Evolutionary conservation across 2,888 invertebrate genomes (phyloP).

Genomic region (Acronicta psi): DNA sequence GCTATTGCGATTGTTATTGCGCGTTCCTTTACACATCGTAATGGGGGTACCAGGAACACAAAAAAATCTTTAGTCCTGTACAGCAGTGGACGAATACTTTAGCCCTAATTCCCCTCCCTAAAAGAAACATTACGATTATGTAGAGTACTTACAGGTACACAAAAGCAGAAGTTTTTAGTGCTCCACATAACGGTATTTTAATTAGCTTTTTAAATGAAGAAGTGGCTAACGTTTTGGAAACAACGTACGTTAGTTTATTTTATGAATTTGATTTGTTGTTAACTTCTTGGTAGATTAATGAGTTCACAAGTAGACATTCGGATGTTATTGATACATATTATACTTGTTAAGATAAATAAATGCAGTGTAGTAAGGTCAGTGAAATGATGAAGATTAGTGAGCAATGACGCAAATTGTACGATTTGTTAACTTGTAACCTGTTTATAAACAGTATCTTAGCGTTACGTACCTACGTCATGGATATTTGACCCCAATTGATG

Average conservation of each 20-base stretch:
- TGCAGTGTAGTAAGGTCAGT: constrained; percentile 19
- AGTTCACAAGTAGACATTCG: constrained; percentile 31
- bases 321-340: constrained; percentile 32
- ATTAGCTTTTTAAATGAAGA: constrained; percentile 32
- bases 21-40: too few relatives aligned
- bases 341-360: constrained; percentile 35
- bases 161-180: background rate
- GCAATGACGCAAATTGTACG: constrained; percentile 26
- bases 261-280: constrained; percentile 26
- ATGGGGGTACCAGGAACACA: too few relatives aligned
- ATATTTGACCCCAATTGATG: constrained; percentile 49
- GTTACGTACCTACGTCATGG: constrained; percentile 49
- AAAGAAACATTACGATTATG: too few relatives aligned
- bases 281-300: constrained; percentile 28
- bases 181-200: constrained; percentile 25
- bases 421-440: constrained; percentile 31
- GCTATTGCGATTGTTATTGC: too few relatives aligned
- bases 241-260: constrained; percentile 32
- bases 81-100: too few relatives aligned
- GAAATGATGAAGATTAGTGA: constrained; percentile 26
- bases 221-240: constrained; percentile 39
- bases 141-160: too few relatives aligned
- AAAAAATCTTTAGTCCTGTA: too few relatives aligned
- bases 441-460: constrained; percentile 29
- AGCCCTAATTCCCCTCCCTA: too few relatives aligned